phyloP scores from a whole-genome alignment of 2,888 invertebrate species.

The Eurois occulta region DNA sequence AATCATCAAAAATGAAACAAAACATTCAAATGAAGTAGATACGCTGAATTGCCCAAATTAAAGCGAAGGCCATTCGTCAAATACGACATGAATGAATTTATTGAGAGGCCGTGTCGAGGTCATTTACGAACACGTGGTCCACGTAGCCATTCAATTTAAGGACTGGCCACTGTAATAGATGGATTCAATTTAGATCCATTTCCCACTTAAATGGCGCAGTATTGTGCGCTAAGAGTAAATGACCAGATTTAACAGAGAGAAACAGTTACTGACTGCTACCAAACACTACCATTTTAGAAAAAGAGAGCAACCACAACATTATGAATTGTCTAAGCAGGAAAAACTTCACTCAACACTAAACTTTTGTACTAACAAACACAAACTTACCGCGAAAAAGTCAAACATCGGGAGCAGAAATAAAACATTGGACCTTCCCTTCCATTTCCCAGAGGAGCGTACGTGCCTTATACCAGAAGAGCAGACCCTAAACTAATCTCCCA shows the following conservation, averaged over 20 bases:
- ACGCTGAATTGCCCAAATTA: conserved; percentile 76
- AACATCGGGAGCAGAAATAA: conserved; percentile 33
- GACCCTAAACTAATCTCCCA: conserved; percentile 73
- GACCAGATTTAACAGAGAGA: not conserved
- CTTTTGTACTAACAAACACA: conserved; percentile 11
- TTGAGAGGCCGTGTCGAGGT: conserved; percentile 70
- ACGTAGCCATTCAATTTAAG: conserved; percentile 41
- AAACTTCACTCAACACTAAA: not conserved
- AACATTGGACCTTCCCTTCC: conserved; percentile 46
- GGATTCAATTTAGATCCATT: conserved; percentile 30
- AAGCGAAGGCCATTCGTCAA: conserved; percentile 70
- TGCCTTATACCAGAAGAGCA: conserved; percentile 63
- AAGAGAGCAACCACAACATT: not conserved
- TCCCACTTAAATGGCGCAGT: not conserved
- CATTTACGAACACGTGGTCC: conserved; percentile 43
- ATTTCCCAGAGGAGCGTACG: conserved; percentile 66
- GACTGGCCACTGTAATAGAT: conserved; percentile 37
- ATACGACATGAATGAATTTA: conserved; percentile 73
- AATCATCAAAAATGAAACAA: conserved; percentile 23
- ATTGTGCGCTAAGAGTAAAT: conserved; percentile 10
- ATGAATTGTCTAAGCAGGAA: not conserved
- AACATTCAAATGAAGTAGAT: conserved; percentile 57
- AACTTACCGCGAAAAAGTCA: conserved; percentile 19
- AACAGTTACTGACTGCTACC: not conserved
- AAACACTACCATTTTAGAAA: not conserved